Base-by-base conservation (phyloP, 1,140 invertebrate genomes). In the Bombus sylvicola region DNA sequence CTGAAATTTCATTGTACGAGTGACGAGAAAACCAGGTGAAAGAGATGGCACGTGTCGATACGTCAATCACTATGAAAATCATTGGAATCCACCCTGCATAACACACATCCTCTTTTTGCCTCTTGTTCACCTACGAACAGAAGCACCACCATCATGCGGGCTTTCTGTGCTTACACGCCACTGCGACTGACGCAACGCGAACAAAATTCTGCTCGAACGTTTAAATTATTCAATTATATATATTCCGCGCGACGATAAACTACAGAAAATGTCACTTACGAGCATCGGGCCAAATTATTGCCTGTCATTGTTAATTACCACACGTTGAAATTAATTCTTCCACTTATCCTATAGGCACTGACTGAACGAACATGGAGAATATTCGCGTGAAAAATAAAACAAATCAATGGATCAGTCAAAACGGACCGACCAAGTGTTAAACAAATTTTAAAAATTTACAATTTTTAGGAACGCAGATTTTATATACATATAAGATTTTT, bases 1-100 rank as follows among this genome's bases (percentile, higher is more conserved):
- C 57, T 78, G 43, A 88, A 88, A 85, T 85, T 81, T 75, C 34
- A 78, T 71, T 73, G 84, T 77, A 64, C 77, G 80, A 77, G 80
- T 81, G 76, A 87, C 72, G 81, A 86, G 57, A 83, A 86, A 83
- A 72, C 85, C 86, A 47, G 85, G 41, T 57, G 85, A 83, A 74
- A 84, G 81, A 79, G 86, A 88, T 89, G 74, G 47, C 77, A 85
- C 71, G 66, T 90, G 78, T 87, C 85, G 86, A 89, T 91, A 91
- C 25, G 90, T 89, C 88, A 89, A 89, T 87, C 85, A 89, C 68
- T 73, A 31, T 78, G 47, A 64, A 86, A 81, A 88, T 89, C 47
- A 68, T 79, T 85, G 84, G 68, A 85, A 88, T 73, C 78, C 77
- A 69, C 57, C 12, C 59, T 81, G 73, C 31, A 69, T 77, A 83